Evolutionary conservation across 2,888 invertebrate species (phyloP), one percentile per base, ranked within the genome.

Genomic region (Scaptomyza tumidula): DNA sequence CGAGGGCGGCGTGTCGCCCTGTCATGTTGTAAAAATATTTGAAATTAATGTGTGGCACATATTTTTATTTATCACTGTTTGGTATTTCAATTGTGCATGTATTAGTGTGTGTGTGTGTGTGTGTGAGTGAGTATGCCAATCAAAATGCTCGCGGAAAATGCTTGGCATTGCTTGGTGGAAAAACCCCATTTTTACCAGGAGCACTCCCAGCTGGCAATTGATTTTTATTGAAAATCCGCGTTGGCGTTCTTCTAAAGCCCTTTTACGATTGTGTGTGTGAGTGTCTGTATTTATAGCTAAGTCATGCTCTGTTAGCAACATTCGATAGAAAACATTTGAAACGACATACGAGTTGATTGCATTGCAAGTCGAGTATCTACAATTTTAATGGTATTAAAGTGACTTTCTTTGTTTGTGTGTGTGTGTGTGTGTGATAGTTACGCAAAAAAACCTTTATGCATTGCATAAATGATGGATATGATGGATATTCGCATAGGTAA

Each of bases 101-200:
- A n/a, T n/a, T n/a, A n/a, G n/a, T n/a, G n/a, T n/a, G n/a, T n/a
- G n/a, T n/a, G 29, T 46, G 46, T 31, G 53, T 54, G 61, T 14
- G 10, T 49, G 44, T 27, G 29, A 44, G 31, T 57, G 71, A 77
- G 81, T 79, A 79, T 71, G 88, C 83, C 87, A 86, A 86, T 86
- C 86, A 86, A 86, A 84, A 87, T 86, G 74, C 86, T 72, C 81
- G 85, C 86, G 87, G 77, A 78, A 87, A 83, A 85, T 87, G 65
- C 85, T 85, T 85, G 66, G 77, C 76, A 87, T 87, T 55, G 83
- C 86, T 74, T 10, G 16, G 41, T 10, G 71, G 71, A 50, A 37
- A 71, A 70, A 68, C 46, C 76, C 76, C 53, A 52, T 73, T 61
- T 13, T 61, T 13, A 31, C 65, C 53, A 53, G 29, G 39, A 27